Evolutionary conservation across 37 sponge, comb jelly and placozoan genomes (phyloP).

Genomic region (Theonella swinhoei): DNA sequence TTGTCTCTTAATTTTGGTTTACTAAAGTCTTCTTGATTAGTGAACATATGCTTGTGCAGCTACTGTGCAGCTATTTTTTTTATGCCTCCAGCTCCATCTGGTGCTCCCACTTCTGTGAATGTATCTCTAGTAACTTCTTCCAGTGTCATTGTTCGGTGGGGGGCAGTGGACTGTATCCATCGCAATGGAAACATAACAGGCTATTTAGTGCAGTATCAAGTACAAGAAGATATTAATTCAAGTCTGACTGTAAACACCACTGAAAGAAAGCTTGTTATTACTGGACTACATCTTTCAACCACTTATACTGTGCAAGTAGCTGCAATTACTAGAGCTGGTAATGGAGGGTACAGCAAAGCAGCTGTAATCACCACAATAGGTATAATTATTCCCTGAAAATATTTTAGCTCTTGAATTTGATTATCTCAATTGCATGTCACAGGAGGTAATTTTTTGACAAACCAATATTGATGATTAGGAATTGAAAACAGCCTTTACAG

Average conservation of each 20-base stretch:
- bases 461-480: no score
- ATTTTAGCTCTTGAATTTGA: no score
- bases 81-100: no score
- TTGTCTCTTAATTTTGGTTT: no score
- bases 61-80: no score
- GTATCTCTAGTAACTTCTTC: neutral
- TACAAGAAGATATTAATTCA: neutral
- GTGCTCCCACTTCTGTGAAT: no score
- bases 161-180: neutral
- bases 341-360: neutral
- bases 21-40: no score
- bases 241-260: neutral
- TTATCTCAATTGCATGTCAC: no score
- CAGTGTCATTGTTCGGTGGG: neutral
- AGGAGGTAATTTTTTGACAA: no score
- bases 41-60: no score
- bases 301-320: neutral
- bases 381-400: no score
- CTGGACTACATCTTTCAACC: neutral
- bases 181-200: neutral
- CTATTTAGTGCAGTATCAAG: neutral
- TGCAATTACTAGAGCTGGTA: neutral
- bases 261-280: neutral
- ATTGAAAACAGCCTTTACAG: no score
- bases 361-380: neutral